phyloP scores from a whole-genome alignment of 53 echinoderm and acorn worm genomes.

The Mesocentrotus franciscanus region DNA sequence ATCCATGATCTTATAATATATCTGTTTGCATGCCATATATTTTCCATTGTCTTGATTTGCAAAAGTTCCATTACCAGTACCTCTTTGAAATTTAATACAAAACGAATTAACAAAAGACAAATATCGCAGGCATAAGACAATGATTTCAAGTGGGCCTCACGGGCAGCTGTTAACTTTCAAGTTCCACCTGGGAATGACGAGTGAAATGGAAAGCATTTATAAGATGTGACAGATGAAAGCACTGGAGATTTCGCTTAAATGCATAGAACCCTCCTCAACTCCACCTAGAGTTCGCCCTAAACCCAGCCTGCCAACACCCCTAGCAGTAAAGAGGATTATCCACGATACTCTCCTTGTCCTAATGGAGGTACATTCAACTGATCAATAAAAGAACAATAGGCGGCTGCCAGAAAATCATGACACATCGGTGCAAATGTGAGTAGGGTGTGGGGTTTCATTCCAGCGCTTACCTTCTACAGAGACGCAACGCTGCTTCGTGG shows the following conservation, averaged over 20 bases:
- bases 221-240: conserved; percentile 14
- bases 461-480: background rate
- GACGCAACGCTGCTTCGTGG: background rate
- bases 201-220: background rate
- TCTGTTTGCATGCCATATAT: background rate
- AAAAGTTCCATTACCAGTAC: background rate
- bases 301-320: background rate
- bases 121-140: background rate
- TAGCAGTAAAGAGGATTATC: background rate
- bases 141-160: background rate
- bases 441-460: conserved; percentile 36
- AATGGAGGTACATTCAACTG: background rate
- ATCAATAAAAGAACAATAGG: conserved; percentile 17
- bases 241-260: background rate
- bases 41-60: background rate
- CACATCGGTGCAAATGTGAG: conserved; percentile 11
- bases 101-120: background rate
- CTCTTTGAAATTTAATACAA: background rate
- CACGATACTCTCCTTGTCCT: background rate
- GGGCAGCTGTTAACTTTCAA: background rate
- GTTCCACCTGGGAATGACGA: background rate
- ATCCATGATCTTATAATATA: background rate
- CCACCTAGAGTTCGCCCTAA: background rate
- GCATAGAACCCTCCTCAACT: background rate
- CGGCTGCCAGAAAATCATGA: conserved; percentile 6